phyloP scores from a whole-genome alignment of 2,797 vertebrate species.

The Threskiornis aethiopicus region DNA sequence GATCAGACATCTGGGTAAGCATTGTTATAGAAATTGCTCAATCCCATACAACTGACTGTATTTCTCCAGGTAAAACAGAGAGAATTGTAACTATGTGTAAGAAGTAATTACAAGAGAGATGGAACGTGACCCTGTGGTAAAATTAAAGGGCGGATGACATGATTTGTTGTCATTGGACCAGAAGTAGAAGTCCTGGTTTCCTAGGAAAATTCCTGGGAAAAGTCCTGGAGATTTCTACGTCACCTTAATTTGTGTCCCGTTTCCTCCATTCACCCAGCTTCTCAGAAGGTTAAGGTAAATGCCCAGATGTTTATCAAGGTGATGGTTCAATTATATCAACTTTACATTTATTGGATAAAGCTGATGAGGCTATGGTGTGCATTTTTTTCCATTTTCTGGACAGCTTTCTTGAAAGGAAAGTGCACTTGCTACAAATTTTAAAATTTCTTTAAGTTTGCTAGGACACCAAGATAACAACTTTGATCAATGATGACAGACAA shows the following conservation, averaged over 20 bases:
- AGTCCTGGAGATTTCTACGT: neutral
- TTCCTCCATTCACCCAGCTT: neutral
- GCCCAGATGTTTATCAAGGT: neutral
- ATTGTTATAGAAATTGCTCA: neutral
- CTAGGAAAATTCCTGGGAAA: neutral
- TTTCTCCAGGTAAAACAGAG: neutral
- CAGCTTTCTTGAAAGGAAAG: neutral
- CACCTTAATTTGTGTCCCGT: neutral
- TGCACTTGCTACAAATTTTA: neutral
- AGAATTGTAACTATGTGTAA: neutral
- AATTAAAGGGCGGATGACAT: neutral
- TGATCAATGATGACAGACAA: neutral
- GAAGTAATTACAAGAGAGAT: neutral
- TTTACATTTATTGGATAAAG: neutral
- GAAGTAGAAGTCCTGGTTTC: neutral
- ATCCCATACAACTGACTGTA: neutral
- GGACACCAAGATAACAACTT: neutral
- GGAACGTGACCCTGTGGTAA: neutral
- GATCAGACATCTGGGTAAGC: neutral
- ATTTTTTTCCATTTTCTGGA: neutral
- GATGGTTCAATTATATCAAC: neutral
- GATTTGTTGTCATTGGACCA: neutral
- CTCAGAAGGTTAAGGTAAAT: neutral
- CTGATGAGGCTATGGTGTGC: neutral
- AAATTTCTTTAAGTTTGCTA: neutral